Evolutionary conservation across 1,140 invertebrate genomes (phyloP).

Genomic region (Heliconius hewitsoni): DNA sequence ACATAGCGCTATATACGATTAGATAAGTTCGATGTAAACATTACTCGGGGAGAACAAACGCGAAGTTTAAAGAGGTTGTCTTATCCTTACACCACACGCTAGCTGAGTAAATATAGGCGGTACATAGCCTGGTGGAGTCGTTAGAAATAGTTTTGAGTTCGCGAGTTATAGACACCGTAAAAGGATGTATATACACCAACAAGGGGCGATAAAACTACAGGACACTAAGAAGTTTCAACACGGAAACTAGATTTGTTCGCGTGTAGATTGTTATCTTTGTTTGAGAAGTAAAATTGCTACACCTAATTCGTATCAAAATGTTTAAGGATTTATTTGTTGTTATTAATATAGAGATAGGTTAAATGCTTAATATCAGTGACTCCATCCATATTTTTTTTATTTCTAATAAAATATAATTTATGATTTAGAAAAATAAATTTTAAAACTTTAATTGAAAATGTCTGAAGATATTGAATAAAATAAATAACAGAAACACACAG

Average conservation of each 20-base stretch:
- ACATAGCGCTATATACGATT: not conserved
- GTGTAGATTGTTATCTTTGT: constrained; percentile 47
- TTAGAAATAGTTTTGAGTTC: constrained; percentile 52
- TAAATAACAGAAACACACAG: not conserved
- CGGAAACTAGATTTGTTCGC: constrained; percentile 59
- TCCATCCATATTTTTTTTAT: not conserved
- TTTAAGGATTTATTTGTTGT: not conserved
- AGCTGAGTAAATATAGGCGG: constrained; percentile 41
- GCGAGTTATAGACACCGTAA: constrained; percentile 55
- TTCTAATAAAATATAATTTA: too few relatives aligned
- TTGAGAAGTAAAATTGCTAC: constrained; percentile 20
- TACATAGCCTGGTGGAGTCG: constrained; percentile 40
- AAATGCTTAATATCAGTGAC: not conserved
- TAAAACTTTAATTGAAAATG: too few relatives aligned
- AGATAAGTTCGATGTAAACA: not conserved
- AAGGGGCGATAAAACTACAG: constrained; percentile 58
- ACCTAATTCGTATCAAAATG: not conserved
- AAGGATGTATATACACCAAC: constrained; percentile 59
- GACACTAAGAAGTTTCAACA: constrained; percentile 51
- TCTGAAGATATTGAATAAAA: too few relatives aligned
- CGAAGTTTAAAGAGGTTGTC: constrained; percentile 36
- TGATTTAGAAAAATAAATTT: too few relatives aligned
- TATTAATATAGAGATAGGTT: not conserved
- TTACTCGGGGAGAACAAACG: constrained; percentile 24
- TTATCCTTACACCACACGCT: constrained; percentile 39